These are phyloP conservation scores for Sarcophaga subvicina DNA, from an alignment of 2,888 invertebrate species.

Conservation along the genomic window DNA sequence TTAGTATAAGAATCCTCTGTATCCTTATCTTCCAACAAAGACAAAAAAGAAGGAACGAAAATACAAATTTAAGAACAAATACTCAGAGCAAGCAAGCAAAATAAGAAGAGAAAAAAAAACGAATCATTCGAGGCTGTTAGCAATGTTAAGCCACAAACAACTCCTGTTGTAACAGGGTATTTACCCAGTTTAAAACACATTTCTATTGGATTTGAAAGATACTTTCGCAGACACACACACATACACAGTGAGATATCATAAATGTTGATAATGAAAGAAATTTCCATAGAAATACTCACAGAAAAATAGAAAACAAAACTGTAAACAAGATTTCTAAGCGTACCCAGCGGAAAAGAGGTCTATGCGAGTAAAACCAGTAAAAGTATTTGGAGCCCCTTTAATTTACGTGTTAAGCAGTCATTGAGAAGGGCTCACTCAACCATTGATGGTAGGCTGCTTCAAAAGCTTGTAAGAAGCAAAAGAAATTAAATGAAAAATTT, in stretches of 20 bases:
- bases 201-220: background rate
- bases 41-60: background rate
- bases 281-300: slow-evolving; percentile 11
- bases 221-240: background rate
- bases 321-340: background rate
- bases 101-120: too few species aligned
- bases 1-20: background rate
- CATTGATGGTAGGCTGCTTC: background rate
- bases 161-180: too few species aligned
- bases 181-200: background rate
- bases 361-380: background rate
- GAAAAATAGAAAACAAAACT: background rate
- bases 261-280: slow-evolving; percentile 8
- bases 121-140: too few species aligned
- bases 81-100: too few species aligned
- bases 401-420: slow-evolving; percentile 56
- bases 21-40: background rate
- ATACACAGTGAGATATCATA: background rate
- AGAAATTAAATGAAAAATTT: too few species aligned
- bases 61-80: background rate
- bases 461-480: too few species aligned
- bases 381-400: slow-evolving; percentile 46
- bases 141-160: too few species aligned
- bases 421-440: background rate
- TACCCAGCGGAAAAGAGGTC: background rate